These are phyloP conservation scores for Ephestia elutella DNA, from an alignment of 1,140 invertebrate genomes.

Conservation along the genomic window DNA sequence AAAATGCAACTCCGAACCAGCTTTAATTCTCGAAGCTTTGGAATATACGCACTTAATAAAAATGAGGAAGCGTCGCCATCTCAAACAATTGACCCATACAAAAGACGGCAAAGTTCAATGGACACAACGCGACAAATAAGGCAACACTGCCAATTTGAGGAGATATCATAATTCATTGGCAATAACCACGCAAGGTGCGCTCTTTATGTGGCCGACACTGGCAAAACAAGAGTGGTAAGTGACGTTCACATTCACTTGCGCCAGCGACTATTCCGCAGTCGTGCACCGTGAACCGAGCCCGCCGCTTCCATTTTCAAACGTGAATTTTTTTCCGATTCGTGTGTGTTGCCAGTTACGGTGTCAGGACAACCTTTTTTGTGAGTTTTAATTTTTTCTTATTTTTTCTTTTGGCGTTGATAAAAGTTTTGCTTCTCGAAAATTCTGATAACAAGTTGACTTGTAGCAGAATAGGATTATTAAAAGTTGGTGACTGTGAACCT, in stretches of 20 bases:
- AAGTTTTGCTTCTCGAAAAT: neutral
- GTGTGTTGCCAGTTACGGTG: constrained; percentile 44
- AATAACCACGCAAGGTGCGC: constrained; percentile 28
- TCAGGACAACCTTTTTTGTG: constrained; percentile 29
- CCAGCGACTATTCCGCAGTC: constrained; percentile 51
- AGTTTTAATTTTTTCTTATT: constrained; percentile 33
- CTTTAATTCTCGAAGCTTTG: no score
- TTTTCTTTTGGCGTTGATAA: neutral
- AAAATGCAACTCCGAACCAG: no score
- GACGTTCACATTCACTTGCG: constrained; percentile 63
- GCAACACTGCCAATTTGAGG: constrained; percentile 37
- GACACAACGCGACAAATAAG: constrained; percentile 30
- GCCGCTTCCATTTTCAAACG: constrained; percentile 40
- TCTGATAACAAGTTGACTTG: neutral
- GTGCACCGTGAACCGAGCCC: constrained; percentile 38
- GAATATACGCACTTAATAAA: constrained; percentile 34
- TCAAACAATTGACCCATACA: constrained; percentile 43
- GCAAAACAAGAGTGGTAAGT: constrained; percentile 58
- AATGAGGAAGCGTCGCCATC: constrained; percentile 31
- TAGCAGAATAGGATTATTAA: constrained; percentile 1
- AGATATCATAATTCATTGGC: constrained; percentile 25
- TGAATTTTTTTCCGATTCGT: constrained; percentile 30
- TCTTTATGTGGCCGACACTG: constrained; percentile 31
- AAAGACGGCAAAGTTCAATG: constrained; percentile 61
- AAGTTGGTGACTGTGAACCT: constrained; percentile 5